Evolutionary conservation across 2,113 vertebrate species (phyloP).

Genomic region (Laterallus jamaicensis): DNA sequence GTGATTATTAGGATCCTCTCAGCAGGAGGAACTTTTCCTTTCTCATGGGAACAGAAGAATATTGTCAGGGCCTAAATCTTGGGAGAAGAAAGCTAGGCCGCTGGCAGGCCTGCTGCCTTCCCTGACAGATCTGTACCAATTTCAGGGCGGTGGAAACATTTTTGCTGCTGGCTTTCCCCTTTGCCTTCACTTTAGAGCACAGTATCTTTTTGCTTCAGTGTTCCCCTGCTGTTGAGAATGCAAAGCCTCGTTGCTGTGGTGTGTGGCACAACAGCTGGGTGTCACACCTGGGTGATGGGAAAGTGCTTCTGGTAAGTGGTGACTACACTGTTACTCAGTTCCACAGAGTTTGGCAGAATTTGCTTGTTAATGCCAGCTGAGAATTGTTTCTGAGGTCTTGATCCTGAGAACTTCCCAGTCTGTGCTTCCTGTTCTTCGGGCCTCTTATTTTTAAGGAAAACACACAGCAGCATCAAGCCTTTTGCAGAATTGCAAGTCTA

Average conservation of each 20-base stretch:
- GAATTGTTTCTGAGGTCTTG: neutral
- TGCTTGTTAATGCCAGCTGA: neutral
- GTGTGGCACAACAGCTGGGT: neutral
- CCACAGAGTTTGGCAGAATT: neutral
- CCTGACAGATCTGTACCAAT: neutral
- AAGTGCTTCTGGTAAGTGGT: neutral
- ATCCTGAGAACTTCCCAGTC: neutral
- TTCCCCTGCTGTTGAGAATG: neutral
- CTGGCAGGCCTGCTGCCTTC: no score
- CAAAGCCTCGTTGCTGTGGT: neutral
- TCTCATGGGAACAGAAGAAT: no score
- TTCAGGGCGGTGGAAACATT: rapidly evolving
- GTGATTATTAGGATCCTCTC: no score
- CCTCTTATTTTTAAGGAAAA: neutral
- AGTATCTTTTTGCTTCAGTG: neutral
- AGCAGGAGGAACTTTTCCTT: no score
- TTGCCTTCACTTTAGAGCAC: no score
- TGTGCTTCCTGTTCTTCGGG: neutral
- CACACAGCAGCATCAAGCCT: neutral
- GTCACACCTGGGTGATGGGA: neutral
- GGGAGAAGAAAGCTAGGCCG: no score
- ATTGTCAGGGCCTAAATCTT: no score
- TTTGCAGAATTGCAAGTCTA: neutral
- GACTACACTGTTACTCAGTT: rapidly evolving
- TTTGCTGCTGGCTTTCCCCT: neutral